A percentile compares a stretch with the other conserved stretches of the same genome.
These are phyloP conservation scores for Meghimatium bilineatum DNA, from an alignment of 2,888 invertebrate species.

Conservation along the genomic window DNA sequence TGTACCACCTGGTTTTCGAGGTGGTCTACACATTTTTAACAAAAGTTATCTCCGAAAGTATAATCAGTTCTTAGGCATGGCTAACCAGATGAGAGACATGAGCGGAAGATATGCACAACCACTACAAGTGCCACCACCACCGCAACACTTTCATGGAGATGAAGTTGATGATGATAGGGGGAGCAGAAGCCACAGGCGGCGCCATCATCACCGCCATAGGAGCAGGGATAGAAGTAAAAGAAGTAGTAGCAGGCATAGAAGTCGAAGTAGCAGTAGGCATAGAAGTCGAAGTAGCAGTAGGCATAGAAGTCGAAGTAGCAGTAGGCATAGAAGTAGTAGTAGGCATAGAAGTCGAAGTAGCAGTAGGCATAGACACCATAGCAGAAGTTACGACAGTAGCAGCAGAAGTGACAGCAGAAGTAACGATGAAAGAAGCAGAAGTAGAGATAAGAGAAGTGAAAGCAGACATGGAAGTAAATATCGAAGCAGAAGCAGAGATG, in stretches of 20 bases:
- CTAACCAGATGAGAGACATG: slow-evolving; percentile 48
- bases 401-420: not conserved
- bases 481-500: not conserved
- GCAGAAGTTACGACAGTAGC: not conserved
- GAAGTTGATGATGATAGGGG: not conserved
- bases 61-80: slow-evolving; percentile 42
- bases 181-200: not conserved
- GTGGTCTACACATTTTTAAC: slow-evolving; percentile 30
- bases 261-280: slow-evolving; percentile 26
- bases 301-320: not conserved
- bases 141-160: not conserved
- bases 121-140: slow-evolving; percentile 38
- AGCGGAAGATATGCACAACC: slow-evolving; percentile 47
- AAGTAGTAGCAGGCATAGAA: slow-evolving; percentile 27
- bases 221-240: slow-evolving; percentile 21
- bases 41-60: slow-evolving; percentile 45
- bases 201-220: not conserved
- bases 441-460: not conserved
- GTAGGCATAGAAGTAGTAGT: not conserved
- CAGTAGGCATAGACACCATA: not conserved
- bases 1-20: slow-evolving; percentile 42
- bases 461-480: not conserved
- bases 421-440: not conserved
- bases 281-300: not conserved
- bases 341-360: not conserved